Evolutionary conservation across 2,888 invertebrate genomes (phyloP).

Genomic region (Chironomus riparius): DNA sequence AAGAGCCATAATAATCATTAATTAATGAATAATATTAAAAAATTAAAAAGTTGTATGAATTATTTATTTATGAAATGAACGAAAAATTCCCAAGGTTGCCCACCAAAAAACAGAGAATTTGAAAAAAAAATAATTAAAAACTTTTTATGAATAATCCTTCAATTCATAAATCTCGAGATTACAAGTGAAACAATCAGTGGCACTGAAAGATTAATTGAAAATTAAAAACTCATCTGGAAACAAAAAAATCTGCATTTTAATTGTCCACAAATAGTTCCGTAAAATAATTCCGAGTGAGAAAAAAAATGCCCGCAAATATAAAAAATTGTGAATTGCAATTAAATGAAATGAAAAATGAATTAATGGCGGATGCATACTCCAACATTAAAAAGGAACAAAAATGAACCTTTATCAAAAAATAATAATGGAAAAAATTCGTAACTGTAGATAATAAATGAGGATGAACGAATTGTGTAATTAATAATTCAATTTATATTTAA

Average conservation of each 20-base stretch:
- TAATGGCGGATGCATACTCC: too few relatives aligned
- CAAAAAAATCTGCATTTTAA: not conserved
- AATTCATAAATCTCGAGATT: not conserved
- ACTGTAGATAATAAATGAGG: not conserved
- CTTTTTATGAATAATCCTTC: not conserved
- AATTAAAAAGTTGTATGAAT: too few relatives aligned
- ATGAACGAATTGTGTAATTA: not conserved
- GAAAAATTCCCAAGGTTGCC: too few relatives aligned
- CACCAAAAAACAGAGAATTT: too few relatives aligned
- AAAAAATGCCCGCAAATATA: not conserved
- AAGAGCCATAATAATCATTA: too few relatives aligned
- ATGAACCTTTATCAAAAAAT: too few relatives aligned
- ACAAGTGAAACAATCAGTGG: not conserved
- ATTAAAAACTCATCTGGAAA: not conserved
- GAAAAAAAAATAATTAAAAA: too few relatives aligned
- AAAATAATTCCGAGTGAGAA: not conserved
- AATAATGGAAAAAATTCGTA: not conserved
- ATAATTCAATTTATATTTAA: not conserved
- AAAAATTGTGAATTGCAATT: not conserved
- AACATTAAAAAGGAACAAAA: too few relatives aligned
- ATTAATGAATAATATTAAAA: too few relatives aligned
- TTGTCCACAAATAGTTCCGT: not conserved
- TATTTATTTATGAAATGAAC: too few relatives aligned
- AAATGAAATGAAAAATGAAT: too few relatives aligned
- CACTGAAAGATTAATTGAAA: slow-evolving; percentile 6